These are phyloP conservation scores for Hetaerina titia DNA, from an alignment of 2,888 invertebrate genomes.

Conservation along the genomic window DNA sequence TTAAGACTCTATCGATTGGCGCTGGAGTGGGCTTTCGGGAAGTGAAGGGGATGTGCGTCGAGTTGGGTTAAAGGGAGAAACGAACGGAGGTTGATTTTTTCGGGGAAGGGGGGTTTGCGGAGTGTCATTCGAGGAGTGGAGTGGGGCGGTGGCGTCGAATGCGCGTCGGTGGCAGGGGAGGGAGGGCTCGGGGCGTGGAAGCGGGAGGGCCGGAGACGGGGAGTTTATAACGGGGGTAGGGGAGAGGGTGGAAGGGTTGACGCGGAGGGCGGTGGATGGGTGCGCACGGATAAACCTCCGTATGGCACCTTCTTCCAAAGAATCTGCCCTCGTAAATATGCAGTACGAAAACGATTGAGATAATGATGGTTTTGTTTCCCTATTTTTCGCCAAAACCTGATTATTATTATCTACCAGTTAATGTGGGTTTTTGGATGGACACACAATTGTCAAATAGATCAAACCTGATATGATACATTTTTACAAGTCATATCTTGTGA, in stretches of 20 bases:
- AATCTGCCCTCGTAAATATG: too few species aligned
- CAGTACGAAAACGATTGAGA: too few species aligned
- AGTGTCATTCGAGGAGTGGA: neutral
- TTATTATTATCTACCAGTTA: too few species aligned
- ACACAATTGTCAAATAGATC: too few species aligned
- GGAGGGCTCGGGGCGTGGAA: neutral
- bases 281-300: neutral
- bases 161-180: neutral
- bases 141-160: neutral
- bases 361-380: too few species aligned
- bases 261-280: neutral
- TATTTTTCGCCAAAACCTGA: too few species aligned
- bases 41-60: conserved; percentile 32
- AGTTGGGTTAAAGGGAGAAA: conserved; percentile 25
- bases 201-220: neutral
- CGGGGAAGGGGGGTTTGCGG: neutral
- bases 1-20: conserved; percentile 39
- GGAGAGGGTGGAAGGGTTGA: neutral
- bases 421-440: too few species aligned
- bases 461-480: too few species aligned
- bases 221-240: neutral
- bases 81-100: neutral
- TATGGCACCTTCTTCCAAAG: neutral
- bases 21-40: conserved; percentile 18
- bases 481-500: too few species aligned